Base-by-base conservation (phyloP, 2,113 vertebrate genomes). In the Vidua chalybeata region DNA sequence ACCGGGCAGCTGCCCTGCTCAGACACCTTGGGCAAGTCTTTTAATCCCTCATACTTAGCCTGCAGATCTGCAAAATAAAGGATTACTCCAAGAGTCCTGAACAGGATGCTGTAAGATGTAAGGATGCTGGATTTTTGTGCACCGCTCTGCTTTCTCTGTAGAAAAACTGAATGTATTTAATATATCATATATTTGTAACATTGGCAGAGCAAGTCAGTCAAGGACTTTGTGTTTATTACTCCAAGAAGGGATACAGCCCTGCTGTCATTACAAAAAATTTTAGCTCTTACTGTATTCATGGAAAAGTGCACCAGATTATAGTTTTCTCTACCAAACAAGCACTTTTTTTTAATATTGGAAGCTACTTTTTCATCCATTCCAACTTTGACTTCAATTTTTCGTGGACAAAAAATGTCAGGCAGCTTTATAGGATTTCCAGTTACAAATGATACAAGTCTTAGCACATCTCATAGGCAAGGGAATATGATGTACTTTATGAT, bases 351-450 rank as follows among this genome's bases (percentile, higher is more conserved):
- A 85, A 61, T 90, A 46, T 79, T 87, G 73, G 51, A 91, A 82
- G 55, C 80, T 93, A 62, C 37, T 49, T 97, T 92, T 91, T 94
- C 51, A 89, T 92, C 90, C 69, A 45, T 85, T 94, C 63, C 61
- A 93, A 91, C 56, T 89, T 89, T 94, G 96, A 90, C 73, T 92
- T 91, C 75, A 89, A 46, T 89, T 93, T 92, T 83, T 96, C 2
- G 2, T 43, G 67, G 75, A 91, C 75, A 79, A 83, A 89, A 94
- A 91, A 68, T 78, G 39, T 64, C 90, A 86, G 74, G 79, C 63
- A 91, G 66, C 74, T 95, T 97, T 96, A 95, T 92, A 94, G 96
- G 95, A 96, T 94, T 97, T 96, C 55, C 75, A 79, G 87, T 96
- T 82, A 97, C 66, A 92, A 97, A 85, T 66, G 78, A 85, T 85